Conservation (phyloP, 2,888 invertebrate genomes). For the Agrochola circellaris region DNA sequence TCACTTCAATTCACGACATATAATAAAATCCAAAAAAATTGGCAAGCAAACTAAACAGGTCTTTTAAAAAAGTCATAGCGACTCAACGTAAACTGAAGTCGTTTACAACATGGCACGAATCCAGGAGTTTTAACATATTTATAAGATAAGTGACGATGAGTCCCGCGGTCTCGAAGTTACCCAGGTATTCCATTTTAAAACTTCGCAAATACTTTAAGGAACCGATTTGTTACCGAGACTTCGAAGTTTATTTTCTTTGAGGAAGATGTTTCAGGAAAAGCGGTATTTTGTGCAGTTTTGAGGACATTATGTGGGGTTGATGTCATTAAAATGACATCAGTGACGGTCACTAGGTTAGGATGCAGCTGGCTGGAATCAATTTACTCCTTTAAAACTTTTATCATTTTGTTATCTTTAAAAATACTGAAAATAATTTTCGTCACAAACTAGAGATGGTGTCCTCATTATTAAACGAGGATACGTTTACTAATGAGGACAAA, state of each 20-base stretch:
- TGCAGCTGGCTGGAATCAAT: slow-evolving; percentile 20
- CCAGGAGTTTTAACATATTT: slow-evolving; percentile 59
- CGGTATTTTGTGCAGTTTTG: slow-evolving; percentile 16
- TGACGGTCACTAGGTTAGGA: neutral
- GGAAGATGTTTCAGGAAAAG: slow-evolving; percentile 10
- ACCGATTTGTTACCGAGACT: slow-evolving; percentile 51
- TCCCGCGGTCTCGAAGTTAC: slow-evolving; percentile 19
- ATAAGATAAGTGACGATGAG: slow-evolving; percentile 51
- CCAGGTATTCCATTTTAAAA: slow-evolving; percentile 46
- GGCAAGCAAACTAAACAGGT: slow-evolving; percentile 20
- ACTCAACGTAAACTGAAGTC: slow-evolving; percentile 27
- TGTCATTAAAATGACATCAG: slow-evolving; percentile 51
- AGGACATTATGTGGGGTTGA: neutral
- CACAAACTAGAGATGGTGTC: neutral
- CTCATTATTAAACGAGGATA: neutral
- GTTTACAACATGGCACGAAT: slow-evolving; percentile 37
- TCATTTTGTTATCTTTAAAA: neutral
- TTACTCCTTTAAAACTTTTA: neutral
- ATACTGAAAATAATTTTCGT: too few relatives aligned
- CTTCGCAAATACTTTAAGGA: slow-evolving; percentile 32
- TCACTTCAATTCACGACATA: neutral
- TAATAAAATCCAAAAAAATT: slow-evolving; percentile 20
- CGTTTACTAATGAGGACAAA: neutral
- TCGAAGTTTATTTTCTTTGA: slow-evolving; percentile 36
- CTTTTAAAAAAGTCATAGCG: slow-evolving; percentile 8